These are phyloP conservation scores for Rhinoptilus africanus DNA, from an alignment of 2,113 vertebrate genomes.

Conservation along the genomic window DNA sequence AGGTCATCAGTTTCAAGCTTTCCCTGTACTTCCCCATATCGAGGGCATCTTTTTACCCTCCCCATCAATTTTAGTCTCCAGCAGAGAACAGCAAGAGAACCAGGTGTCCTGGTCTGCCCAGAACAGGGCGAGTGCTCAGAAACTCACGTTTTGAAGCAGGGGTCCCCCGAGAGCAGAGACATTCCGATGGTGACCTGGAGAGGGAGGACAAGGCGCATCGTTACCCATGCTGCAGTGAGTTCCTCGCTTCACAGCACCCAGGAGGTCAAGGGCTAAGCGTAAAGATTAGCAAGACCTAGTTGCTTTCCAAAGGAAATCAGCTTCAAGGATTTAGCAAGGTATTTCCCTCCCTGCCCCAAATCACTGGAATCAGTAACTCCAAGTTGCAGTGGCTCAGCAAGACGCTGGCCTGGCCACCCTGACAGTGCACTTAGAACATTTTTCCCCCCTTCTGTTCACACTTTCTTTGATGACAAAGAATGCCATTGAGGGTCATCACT, in stretches of 20 bases:
- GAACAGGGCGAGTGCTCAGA: accelerated
- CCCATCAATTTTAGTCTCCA: not conserved
- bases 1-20: not conserved
- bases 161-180: conserved; percentile 95
- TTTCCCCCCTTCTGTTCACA: not conserved
- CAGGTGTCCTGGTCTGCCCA: not conserved
- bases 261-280: not conserved
- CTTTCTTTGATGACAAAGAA: not conserved
- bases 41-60: not conserved
- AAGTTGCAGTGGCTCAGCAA: not conserved
- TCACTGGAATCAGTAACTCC: not conserved
- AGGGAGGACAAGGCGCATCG: not conserved
- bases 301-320: not conserved
- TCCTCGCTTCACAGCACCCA: not conserved
- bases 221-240: not conserved
- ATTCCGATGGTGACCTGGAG: conserved; percentile 93
- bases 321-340: not conserved
- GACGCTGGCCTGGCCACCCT: not conserved
- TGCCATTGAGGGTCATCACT: not conserved
- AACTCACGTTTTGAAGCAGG: conserved; percentile 98
- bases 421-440: not conserved
- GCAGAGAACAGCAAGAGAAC: not conserved
- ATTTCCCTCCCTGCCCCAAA: not conserved
- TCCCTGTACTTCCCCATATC: not conserved
- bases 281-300: not conserved